Evolutionary conservation across 2,888 invertebrate species (phyloP).

Genomic region (Lepidochrysops patricia): DNA sequence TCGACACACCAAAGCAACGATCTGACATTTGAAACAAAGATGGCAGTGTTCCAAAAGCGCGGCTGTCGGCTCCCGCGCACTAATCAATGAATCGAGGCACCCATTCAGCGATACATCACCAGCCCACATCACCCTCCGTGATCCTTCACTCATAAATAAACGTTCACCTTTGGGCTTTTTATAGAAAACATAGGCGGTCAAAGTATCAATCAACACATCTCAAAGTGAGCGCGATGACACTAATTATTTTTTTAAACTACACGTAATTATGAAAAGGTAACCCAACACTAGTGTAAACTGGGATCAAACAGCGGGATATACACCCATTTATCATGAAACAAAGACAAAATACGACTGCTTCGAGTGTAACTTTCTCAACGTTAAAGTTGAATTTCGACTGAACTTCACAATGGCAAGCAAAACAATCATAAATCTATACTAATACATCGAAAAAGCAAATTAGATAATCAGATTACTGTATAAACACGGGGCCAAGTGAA

Average conservation of each 20-base stretch:
- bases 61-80: slow-evolving; percentile 27
- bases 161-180: slow-evolving; percentile 11
- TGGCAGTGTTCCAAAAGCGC: slow-evolving; percentile 30
- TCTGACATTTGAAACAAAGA: slow-evolving; percentile 32
- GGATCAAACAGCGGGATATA: background rate
- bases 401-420: background rate
- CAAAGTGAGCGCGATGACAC: slow-evolving; percentile 5
- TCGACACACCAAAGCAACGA: slow-evolving; percentile 23
- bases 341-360: background rate
- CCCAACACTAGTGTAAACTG: background rate
- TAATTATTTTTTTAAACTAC: background rate
- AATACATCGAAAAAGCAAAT: background rate
- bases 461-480: slow-evolving; percentile 9
- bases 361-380: background rate
- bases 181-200: slow-evolving; percentile 4
- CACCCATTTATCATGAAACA: background rate
- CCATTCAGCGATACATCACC: slow-evolving; percentile 26
- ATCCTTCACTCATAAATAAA: slow-evolving; percentile 5
- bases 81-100: slow-evolving; percentile 32
- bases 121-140: slow-evolving; percentile 17
- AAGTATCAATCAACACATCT: background rate
- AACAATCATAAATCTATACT: slow-evolving; percentile 1
- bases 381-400: background rate
- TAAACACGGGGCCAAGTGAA: slow-evolving; percentile 2
- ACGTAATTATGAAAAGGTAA: background rate